Conservation (phyloP, 2,797 vertebrate species). For the Florisuga fusca region DNA sequence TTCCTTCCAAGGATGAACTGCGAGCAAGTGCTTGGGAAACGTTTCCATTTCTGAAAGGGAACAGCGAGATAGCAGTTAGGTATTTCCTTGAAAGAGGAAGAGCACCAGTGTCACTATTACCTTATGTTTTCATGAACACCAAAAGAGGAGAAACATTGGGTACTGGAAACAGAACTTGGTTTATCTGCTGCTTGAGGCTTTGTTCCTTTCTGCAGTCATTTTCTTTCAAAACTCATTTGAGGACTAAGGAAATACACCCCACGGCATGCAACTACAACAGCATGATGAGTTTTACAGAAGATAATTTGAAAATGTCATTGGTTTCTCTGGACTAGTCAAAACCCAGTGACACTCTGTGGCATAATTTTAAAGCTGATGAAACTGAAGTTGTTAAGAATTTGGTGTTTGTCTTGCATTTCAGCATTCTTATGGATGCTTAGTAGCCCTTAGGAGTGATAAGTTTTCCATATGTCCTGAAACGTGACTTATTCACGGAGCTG, state of each 20-base stretch:
- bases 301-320: not conserved
- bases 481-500: not conserved
- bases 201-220: not conserved
- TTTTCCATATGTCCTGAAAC: not conserved
- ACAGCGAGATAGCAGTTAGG: not conserved
- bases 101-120: not conserved
- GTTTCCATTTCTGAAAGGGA: conserved; percentile 47
- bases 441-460: not conserved
- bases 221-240: not conserved
- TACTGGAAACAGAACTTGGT: not conserved
- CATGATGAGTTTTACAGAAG: not conserved
- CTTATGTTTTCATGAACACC: not conserved
- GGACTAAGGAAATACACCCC: not conserved
- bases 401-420: not conserved
- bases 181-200: not conserved
- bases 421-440: not conserved
- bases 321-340: not conserved
- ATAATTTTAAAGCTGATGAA: not conserved
- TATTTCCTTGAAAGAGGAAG: not conserved
- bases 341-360: not conserved
- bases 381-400: not conserved
- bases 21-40: conserved; percentile 63
- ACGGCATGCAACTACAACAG: not conserved
- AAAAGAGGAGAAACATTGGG: rapidly evolving
- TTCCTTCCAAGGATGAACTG: conserved; percentile 75